A percentile compares a stretch with the other conserved stretches of the same genome.
Conservation (phyloP, 2,113 vertebrate genomes). For the Loxodonta africana region DNA sequence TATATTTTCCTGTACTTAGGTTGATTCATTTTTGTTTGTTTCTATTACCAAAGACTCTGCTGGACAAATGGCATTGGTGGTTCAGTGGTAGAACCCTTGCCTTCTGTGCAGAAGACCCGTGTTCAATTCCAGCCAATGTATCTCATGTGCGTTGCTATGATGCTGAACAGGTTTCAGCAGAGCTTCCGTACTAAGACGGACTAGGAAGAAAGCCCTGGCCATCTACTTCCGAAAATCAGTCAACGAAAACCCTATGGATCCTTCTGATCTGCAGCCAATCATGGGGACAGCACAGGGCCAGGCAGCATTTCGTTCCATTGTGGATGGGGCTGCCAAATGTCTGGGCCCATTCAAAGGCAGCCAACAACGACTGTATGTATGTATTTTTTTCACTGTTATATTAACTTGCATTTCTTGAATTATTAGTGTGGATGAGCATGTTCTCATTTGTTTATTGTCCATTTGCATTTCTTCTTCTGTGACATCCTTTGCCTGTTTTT, state of each 20-base stretch:
- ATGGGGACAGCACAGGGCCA: not conserved
- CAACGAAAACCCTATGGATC: not conserved
- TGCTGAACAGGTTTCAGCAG: not conserved
- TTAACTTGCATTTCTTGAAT: constrained; percentile 9
- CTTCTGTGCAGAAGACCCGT: not conserved
- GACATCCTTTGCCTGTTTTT: not conserved
- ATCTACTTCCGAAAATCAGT: not conserved
- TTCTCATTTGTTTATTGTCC: not conserved
- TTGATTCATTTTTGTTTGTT: not conserved
- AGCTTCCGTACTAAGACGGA: not conserved
- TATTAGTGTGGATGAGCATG: not conserved
- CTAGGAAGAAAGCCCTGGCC: not conserved
- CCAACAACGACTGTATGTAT: not conserved
- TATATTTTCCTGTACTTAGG: not conserved
- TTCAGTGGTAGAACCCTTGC: not conserved
- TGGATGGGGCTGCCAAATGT: not conserved
- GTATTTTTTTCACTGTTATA: not conserved
- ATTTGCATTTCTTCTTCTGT: not conserved
- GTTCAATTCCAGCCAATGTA: not conserved
- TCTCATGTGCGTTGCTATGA: not conserved
- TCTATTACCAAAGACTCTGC: not conserved
- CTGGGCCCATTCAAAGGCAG: not conserved
- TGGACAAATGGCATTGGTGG: too few species aligned
- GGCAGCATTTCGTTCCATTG: not conserved
- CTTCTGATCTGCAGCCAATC: not conserved